Conservation (phyloP, 1,140 invertebrate species). For the Leptestheria dahalacensis region DNA sequence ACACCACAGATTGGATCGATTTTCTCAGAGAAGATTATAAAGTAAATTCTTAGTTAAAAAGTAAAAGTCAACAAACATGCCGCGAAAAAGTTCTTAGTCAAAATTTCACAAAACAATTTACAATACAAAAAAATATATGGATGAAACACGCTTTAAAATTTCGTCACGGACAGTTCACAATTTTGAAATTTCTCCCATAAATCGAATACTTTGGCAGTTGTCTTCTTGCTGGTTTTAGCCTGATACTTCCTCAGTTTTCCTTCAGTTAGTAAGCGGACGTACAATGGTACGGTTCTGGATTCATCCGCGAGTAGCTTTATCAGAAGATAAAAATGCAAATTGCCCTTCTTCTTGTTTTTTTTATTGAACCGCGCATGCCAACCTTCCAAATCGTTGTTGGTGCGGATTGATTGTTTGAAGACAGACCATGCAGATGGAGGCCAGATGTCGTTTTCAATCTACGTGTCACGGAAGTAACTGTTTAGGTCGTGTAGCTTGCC, state of each 20-base stretch:
- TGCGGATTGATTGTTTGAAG: neutral
- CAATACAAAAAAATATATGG: neutral
- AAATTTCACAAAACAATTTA: neutral
- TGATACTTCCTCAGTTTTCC: neutral
- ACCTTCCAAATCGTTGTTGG: constrained; percentile 6
- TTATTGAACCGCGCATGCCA: neutral
- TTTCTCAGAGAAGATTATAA: no score
- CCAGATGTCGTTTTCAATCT: neutral
- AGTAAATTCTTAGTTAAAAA: no score
- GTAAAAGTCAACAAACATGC: no score
- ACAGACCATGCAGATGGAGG: neutral
- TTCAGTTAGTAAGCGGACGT: neutral
- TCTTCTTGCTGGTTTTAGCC: neutral
- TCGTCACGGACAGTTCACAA: neutral
- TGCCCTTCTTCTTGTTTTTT: neutral
- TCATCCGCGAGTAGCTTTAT: neutral
- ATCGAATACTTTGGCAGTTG: neutral
- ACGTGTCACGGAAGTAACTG: neutral
- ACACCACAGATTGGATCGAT: no score
- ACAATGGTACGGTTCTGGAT: neutral
- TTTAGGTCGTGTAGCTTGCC: neutral
- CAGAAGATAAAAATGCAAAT: neutral
- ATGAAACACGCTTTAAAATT: neutral
- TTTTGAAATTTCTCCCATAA: neutral
- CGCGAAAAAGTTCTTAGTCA: neutral